Evolutionary conservation across 2,797 vertebrate genomes (phyloP).

Genomic region (Rhabdomys pumilio): DNA sequence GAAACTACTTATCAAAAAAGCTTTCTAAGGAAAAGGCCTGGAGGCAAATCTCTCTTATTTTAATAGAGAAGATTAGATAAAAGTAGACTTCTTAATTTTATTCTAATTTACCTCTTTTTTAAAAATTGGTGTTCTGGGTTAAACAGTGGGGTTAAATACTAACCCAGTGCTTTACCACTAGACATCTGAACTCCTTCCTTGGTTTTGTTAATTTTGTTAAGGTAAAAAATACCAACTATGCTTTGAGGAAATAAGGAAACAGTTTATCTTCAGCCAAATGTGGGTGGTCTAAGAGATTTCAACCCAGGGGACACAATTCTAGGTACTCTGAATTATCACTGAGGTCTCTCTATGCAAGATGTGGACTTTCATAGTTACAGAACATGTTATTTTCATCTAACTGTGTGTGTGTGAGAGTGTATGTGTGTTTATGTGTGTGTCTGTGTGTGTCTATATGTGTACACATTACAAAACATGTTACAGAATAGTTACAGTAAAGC

Average conservation of each 20-base stretch:
- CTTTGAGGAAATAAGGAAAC: background rate
- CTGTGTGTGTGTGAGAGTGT: no score
- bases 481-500: no score
- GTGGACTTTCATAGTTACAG: background rate
- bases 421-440: no score
- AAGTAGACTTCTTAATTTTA: slow-evolving; percentile 2
- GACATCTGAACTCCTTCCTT: background rate
- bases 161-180: no score
- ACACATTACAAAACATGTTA: no score
- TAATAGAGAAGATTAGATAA: slow-evolving; percentile 18
- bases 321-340: background rate
- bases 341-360: background rate
- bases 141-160: background rate
- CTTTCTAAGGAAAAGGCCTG: background rate
- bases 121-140: background rate
- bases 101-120: background rate
- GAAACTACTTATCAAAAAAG: background rate
- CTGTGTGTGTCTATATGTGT: no score
- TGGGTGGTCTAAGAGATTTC: background rate
- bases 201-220: background rate
- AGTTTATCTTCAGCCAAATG: background rate
- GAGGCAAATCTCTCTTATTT: slow-evolving; percentile 13
- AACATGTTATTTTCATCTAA: background rate
- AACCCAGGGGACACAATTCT: background rate
- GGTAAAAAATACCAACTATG: background rate